A percentile compares a stretch with the other conserved stretches of the same genome.
These are phyloP conservation scores for Patella depressa DNA, from an alignment of 2,888 invertebrate genomes.

Conservation along the genomic window DNA sequence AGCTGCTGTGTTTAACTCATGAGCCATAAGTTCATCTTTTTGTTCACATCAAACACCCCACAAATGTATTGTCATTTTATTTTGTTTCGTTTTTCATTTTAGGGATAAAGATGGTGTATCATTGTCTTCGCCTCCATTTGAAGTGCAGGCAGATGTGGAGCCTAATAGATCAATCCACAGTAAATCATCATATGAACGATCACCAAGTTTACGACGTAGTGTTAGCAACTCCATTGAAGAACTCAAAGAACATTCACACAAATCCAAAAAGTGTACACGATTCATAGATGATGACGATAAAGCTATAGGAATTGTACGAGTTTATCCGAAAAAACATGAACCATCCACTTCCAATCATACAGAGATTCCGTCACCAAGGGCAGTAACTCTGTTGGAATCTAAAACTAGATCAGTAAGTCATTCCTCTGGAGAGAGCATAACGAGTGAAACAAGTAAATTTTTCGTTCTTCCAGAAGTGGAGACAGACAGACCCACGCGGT, in stretches of 20 bases:
- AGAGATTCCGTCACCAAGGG: not conserved
- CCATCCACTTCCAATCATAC: not conserved
- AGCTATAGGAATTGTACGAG: conserved; percentile 23
- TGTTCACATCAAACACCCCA: too few relatives aligned
- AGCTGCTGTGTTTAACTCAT: too few relatives aligned
- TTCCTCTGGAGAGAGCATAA: conserved; percentile 20
- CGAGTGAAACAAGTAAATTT: conserved; percentile 17
- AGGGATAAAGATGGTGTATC: conserved; percentile 53
- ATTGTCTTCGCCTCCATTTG: conserved; percentile 38
- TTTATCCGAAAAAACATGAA: conserved; percentile 12
- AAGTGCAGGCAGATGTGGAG: conserved; percentile 34
- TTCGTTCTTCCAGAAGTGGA: conserved; percentile 60
- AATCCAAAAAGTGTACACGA: conserved; percentile 52
- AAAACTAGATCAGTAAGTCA: conserved; percentile 20
- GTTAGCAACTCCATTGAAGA: conserved; percentile 22
- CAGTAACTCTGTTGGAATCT: not conserved
- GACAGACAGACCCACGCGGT: conserved; percentile 46
- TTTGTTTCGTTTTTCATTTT: conserved; percentile 15
- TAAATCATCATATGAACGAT: conserved; percentile 13
- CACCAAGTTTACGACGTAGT: conserved; percentile 18
- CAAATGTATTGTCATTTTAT: too few relatives aligned
- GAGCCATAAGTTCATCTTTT: too few relatives aligned
- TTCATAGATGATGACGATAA: conserved; percentile 31
- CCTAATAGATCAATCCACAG: not conserved
- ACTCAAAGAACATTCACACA: conserved; percentile 20